Base-by-base conservation (phyloP, 2,113 vertebrate genomes). In the Aspidoscelis tigris region DNA sequence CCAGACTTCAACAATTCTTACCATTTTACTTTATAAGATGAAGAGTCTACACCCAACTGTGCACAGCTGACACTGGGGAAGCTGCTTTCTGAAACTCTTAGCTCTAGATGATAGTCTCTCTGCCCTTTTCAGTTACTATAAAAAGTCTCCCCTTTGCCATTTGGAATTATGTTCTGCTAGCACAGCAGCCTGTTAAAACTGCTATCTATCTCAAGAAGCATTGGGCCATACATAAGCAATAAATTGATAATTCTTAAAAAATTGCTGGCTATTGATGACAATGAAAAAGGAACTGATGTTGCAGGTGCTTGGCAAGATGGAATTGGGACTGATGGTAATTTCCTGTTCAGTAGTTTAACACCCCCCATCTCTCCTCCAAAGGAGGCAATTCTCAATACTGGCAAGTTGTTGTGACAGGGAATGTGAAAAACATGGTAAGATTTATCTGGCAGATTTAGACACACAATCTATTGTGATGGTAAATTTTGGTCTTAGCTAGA, bases 141-240 rank as follows among this genome's bases (percentile, higher is more conserved):
- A 94, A 93, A 94, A 93, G 91, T 64, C 82, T 92, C 89, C 89
- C 94, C 92, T 94, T 93, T 93, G 93, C 92, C 92, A 92, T 93
- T 94, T 91, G 93, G 91, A 88, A 78, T 92, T 93, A 89, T 80
- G 87, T 94, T 94, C 92, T 86, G 93, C 93, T 55, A 69, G 55
- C 93, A 92, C 94, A 94, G 94, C 94, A 91, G 20, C 70, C 76
- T 72, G 68, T 87, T 47, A 0, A 39, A 70, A 0, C 78, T 16
- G 58, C 82, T 72, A 43, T 78, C 1, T 0, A 65, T 26, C 77
- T 47, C 65, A 53, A 79, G 9, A 39, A 0, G 4, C n/a, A 70
- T 50, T 0, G 2, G 6, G 47, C 69, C 26, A 8, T 66, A 61
- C 9, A 20, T 53, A 74, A 74, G 21, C 21, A 24, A 33, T 33